A percentile compares a stretch with the other conserved stretches of the same genome.
Evolutionary conservation across 1,140 invertebrate genomes (phyloP).

Genomic region (Solenopsis fugax): DNA sequence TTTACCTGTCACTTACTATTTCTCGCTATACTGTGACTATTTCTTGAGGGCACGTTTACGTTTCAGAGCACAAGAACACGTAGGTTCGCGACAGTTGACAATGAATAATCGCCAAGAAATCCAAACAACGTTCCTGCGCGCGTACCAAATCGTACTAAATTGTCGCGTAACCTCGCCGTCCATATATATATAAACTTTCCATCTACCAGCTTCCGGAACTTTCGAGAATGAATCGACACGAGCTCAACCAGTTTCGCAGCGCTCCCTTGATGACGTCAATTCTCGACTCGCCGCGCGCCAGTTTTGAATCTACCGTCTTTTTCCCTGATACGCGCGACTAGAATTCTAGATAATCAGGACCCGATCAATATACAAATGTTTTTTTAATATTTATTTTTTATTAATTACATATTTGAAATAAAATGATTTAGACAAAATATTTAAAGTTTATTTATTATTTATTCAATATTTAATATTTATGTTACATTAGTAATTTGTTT

Average conservation of each 20-base stretch:
- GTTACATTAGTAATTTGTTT: no score
- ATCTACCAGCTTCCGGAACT: conserved; percentile 84
- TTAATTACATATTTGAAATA: no score
- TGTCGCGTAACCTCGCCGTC: conserved; percentile 78
- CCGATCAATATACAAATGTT: no score
- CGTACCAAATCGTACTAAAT: conserved; percentile 83
- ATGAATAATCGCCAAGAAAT: neutral
- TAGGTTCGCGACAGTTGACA: neutral
- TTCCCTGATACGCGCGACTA: neutral
- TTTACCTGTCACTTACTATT: conserved; percentile 11
- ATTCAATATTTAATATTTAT: no score
- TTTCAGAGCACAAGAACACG: neutral
- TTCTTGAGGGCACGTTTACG: neutral
- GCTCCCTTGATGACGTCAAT: conserved; percentile 69
- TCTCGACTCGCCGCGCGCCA: conserved; percentile 21
- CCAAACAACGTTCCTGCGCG: conserved; percentile 68
- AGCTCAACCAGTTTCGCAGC: conserved; percentile 62
- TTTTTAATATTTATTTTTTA: no score
- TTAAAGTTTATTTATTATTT: no score
- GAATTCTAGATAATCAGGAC: no score
- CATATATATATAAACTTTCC: conserved; percentile 83
- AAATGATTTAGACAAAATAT: no score
- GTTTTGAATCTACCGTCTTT: conserved; percentile 25
- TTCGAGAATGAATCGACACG: conserved; percentile 82
- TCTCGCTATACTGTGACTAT: neutral